These are phyloP conservation scores for Athene noctua DNA, from an alignment of 2,113 vertebrate species.

Conservation along the genomic window DNA sequence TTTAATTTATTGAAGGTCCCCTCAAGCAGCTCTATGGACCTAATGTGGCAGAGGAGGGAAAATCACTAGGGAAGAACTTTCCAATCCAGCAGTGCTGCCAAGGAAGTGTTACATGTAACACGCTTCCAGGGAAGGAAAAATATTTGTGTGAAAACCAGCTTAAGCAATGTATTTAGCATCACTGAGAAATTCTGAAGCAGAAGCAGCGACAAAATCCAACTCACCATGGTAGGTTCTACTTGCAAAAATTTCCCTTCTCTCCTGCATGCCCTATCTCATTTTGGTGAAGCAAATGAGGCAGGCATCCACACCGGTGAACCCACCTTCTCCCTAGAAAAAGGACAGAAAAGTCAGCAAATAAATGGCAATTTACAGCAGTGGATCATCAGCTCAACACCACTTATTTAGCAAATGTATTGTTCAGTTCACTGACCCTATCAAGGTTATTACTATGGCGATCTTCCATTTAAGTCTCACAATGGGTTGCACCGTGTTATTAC, in stretches of 20 bases:
- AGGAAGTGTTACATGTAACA: neutral
- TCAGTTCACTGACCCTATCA: neutral
- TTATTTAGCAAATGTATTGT: neutral
- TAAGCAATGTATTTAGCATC: neutral
- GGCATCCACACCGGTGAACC: neutral
- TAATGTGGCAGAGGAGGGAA: neutral
- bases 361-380: neutral
- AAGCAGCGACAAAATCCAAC: neutral
- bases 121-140: neutral
- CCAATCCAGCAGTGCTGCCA: neutral
- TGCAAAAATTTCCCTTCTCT: neutral
- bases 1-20: neutral
- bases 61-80: neutral
- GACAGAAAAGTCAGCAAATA: neutral
- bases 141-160: neutral
- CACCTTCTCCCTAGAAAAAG: slow-evolving; percentile 7
- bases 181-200: neutral
- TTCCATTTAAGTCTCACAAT: neutral
- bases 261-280: slow-evolving; percentile 26
- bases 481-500: neutral
- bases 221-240: slow-evolving; percentile 49
- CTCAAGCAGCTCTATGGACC: neutral
- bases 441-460: neutral
- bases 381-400: neutral
- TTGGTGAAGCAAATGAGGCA: neutral